Percentiles rank a stretch among this genome's conserved stretches.
Evolutionary conservation across 2,113 vertebrate genomes (phyloP).

Genomic region (Serinus canaria): DNA sequence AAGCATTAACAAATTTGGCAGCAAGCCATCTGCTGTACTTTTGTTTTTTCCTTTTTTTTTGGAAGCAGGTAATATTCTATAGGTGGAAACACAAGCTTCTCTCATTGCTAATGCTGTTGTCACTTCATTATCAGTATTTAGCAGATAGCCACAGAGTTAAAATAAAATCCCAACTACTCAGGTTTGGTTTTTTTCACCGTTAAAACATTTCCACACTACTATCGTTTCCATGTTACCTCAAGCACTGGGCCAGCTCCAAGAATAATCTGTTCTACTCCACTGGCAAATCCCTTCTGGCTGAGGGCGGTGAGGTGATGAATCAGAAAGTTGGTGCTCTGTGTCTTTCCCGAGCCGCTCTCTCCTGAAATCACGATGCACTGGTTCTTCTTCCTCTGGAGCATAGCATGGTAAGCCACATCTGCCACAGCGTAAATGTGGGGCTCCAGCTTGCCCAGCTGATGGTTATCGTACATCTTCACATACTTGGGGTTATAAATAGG

Average conservation of each 20-base stretch:
- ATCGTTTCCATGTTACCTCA: conserved; percentile 82
- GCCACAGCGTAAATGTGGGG: conserved; percentile 98
- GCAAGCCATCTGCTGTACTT: background rate
- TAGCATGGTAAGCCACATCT: conserved; percentile 95
- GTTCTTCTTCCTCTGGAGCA: conserved; percentile 92
- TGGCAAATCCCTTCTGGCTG: conserved; percentile 98
- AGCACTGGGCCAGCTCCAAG: conserved; percentile 96
- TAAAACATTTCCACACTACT: background rate
- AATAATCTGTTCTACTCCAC: conserved; percentile 98
- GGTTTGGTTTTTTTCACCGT: rapidly evolving
- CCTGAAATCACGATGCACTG: conserved; percentile 98
- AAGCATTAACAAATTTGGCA: background rate
- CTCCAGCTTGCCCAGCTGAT: conserved; percentile 91
- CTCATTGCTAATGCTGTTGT: background rate
- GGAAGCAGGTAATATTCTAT: background rate
- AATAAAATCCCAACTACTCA: background rate
- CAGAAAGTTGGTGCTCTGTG: conserved; percentile 98
- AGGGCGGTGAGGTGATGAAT: conserved; percentile 98
- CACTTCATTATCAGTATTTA: background rate
- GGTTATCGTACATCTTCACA: conserved; percentile 99
- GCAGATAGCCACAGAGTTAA: background rate
- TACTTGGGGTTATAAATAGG: conserved; percentile 99
- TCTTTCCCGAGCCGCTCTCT: conserved; percentile 97
- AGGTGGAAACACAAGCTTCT: background rate
- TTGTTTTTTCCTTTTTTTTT: background rate